Evolutionary conservation across 2,797 vertebrate species (phyloP).

Genomic region (Argentina silus): DNA sequence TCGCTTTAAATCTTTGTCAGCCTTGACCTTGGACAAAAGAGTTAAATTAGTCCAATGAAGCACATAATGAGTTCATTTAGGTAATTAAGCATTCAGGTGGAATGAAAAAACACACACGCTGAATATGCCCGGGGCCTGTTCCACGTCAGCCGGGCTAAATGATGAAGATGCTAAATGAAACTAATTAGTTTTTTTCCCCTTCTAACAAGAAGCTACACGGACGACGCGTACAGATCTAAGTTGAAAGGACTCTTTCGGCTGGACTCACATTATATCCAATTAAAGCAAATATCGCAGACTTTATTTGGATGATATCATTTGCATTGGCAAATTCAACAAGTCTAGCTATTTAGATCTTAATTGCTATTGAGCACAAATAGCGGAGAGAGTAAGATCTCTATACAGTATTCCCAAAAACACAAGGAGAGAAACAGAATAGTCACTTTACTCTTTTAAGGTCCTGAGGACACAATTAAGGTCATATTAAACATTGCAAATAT

Average conservation of each 20-base stretch:
- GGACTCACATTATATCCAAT: conserved; percentile 36
- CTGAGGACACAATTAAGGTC: no score
- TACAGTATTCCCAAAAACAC: no score
- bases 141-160: conserved; percentile 57
- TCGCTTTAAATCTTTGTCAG: conserved; percentile 80
- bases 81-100: conserved; percentile 81
- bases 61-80: conserved; percentile 81
- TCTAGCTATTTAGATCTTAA: conserved; percentile 9
- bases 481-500: no score
- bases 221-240: not conserved
- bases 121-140: conserved; percentile 71
- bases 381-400: not conserved
- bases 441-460: no score
- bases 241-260: conserved; percentile 12
- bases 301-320: conserved; percentile 4
- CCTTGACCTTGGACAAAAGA: conserved; percentile 77
- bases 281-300: conserved; percentile 17
- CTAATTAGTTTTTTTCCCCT: conserved; percentile 53
- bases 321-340: not conserved
- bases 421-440: no score
- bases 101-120: conserved; percentile 62
- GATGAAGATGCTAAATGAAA: conserved; percentile 62
- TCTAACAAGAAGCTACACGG: conserved; percentile 19
- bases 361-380: not conserved
- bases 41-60: conserved; percentile 77